A percentile compares a stretch with the other conserved stretches of the same genome.
These are phyloP conservation scores for Nemoura dubitans DNA, from an alignment of 2,888 invertebrate genomes.

Conservation along the genomic window DNA sequence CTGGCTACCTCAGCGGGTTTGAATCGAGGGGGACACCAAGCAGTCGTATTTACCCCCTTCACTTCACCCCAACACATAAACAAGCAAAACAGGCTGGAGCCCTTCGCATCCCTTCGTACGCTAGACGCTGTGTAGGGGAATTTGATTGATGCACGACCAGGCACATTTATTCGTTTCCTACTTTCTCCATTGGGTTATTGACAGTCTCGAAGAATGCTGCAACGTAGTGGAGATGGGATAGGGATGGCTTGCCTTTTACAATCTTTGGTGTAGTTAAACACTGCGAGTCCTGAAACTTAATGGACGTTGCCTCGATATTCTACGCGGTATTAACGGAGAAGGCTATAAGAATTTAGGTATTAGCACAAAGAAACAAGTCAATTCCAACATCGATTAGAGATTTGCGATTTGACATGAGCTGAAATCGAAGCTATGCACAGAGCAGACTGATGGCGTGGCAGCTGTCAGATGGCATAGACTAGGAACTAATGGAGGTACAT, in stretches of 20 bases:
- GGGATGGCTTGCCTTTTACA: neutral
- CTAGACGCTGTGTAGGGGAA: neutral
- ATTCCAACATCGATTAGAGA: no score
- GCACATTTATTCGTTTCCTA: neutral
- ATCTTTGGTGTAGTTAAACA: neutral
- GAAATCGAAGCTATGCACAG: no score
- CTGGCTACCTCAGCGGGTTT: neutral
- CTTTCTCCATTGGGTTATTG: neutral
- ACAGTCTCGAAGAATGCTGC: neutral
- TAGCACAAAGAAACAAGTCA: no score
- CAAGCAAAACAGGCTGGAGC: neutral
- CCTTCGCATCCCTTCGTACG: neutral
- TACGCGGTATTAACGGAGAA: no score
- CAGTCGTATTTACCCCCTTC: conserved; percentile 26
- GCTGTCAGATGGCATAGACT: no score
- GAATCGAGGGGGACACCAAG: neutral
- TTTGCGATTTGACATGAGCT: no score
- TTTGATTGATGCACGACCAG: neutral
- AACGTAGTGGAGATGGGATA: neutral
- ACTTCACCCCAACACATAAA: conserved; percentile 15
- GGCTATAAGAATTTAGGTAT: no score
- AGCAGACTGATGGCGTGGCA: no score
- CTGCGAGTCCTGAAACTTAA: neutral
- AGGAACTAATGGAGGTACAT: no score
- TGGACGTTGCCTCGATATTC: no score